Percentiles rank a stretch among this genome's conserved stretches.
These are phyloP conservation scores for Papilio glaucus DNA, from an alignment of 1,140 invertebrate genomes.

Conservation along the genomic window DNA sequence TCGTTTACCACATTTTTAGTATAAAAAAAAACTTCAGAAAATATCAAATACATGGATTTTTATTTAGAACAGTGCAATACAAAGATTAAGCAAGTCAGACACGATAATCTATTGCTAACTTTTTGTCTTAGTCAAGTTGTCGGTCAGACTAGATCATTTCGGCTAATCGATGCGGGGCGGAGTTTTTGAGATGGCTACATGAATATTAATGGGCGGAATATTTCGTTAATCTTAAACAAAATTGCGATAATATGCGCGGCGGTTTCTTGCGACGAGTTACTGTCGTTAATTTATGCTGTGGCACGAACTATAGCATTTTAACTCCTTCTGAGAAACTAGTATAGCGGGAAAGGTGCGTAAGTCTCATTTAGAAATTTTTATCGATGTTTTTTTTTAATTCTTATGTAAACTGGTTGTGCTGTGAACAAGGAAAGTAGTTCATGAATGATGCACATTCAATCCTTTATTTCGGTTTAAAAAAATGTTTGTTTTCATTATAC, in stretches of 20 bases:
- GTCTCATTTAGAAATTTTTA: slow-evolving; percentile 36
- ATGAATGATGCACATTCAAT: no score
- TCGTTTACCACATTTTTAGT: no score
- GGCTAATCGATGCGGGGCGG: slow-evolving; percentile 59
- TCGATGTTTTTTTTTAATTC: no score
- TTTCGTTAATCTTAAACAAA: slow-evolving; percentile 78
- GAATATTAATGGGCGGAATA: slow-evolving; percentile 72
- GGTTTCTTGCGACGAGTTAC: slow-evolving; percentile 71
- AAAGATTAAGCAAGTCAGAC: no score
- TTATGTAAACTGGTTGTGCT: no score
- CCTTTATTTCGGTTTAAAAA: neutral
- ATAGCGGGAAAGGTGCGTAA: slow-evolving; percentile 46
- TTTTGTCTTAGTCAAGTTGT: no score
- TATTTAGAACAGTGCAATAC: no score
- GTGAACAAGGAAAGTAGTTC: no score
- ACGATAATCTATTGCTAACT: no score
- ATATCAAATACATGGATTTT: no score
- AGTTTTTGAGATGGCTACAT: slow-evolving; percentile 57
- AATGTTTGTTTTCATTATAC: neutral
- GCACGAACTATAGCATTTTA: slow-evolving; percentile 82
- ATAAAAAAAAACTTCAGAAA: no score
- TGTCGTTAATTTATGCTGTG: slow-evolving; percentile 77
- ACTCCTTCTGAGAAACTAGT: slow-evolving; percentile 74
- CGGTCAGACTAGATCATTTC: slow-evolving; percentile 32
- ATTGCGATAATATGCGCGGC: slow-evolving; percentile 78